A percentile compares a stretch with the other conserved stretches of the same genome.
Evolutionary conservation across 2,113 vertebrate genomes (phyloP).

Genomic region (Urocynchramus pylzowi): DNA sequence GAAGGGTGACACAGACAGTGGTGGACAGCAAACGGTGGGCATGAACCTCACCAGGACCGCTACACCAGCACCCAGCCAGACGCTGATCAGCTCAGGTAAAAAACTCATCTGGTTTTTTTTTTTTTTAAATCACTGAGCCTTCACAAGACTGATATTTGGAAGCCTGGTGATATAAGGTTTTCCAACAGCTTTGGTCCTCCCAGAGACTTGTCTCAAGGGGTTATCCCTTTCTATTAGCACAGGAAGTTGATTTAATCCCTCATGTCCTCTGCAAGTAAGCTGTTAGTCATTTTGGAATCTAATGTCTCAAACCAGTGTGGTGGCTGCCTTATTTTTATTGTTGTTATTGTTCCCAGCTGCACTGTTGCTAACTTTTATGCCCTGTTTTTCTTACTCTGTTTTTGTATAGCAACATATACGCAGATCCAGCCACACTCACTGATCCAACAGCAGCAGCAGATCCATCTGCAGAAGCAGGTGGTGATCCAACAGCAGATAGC

Average conservation of each 20-base stretch:
- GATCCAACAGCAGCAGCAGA: slow-evolving; percentile 85
- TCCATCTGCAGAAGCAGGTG: slow-evolving; percentile 81
- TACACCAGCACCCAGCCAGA: slow-evolving; percentile 81
- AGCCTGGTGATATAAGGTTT: neutral
- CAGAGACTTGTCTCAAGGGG: neutral
- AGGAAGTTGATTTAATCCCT: neutral
- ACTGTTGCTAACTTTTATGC: neutral
- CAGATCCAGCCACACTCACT: slow-evolving; percentile 81
- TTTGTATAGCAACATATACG: slow-evolving; percentile 74
- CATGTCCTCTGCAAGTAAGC: neutral
- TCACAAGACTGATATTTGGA: neutral
- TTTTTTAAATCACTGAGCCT: neutral
- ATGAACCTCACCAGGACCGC: slow-evolving; percentile 80
- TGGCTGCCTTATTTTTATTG: neutral
- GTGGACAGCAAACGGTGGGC: slow-evolving; percentile 74
- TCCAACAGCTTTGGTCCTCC: neutral
- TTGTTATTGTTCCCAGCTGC: neutral
- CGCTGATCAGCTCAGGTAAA: slow-evolving; percentile 78
- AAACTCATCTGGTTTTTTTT: neutral
- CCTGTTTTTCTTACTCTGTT: neutral
- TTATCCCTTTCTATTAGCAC: neutral
- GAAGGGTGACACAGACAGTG: slow-evolving; percentile 69
- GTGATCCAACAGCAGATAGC: slow-evolving; percentile 83
- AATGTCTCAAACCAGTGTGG: neutral
- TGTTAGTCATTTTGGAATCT: neutral